Base-by-base conservation (phyloP, 2,888 invertebrate species). In the Lucinisca nassula region DNA sequence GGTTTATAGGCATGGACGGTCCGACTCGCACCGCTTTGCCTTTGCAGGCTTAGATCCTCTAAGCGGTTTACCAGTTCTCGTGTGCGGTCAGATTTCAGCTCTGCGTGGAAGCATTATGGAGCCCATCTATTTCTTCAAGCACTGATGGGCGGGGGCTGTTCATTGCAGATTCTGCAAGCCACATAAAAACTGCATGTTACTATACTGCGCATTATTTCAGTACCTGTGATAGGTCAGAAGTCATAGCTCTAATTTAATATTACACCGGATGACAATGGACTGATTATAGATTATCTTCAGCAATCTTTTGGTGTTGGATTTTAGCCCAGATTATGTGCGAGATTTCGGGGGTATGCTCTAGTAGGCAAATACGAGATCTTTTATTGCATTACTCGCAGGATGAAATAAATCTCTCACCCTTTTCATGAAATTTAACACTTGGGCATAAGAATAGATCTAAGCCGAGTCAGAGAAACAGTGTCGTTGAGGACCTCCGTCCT, bases 341-440 rank as follows among this genome's bases (percentile, higher is more conserved):
- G 67, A 67, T 67, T 21, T 58, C 14, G 4, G 27, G 4, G 58
- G 17, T 35, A 67, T 35, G 67, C 67, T 67, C 67, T 67, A 67
- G 67, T 67, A 67, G 30, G 24, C 10, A 35, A 35, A 35, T 67
- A 67, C 67, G 32, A 67, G 67, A 21, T 67, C 21, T 35, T n/a
- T 35, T 32, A 24, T 61, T 27, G 14, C 4, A 35, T 1, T 35
- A 32, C 12, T 35, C 27, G 8, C 12, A 35, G 35, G 67, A 24
- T 67, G 17, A 67, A 67, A 24, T 67, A 67, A 67, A 67, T 67
- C 32, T 35, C 32, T 67, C 67, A 67, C 67, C 67, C 35, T 21
- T 4, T 3, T 12, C 4, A 4, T 12, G 67, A 35, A 67, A 67
- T 35, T 1, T 67, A 35, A 67, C 67, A 67, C 67, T 35, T 24